Evolutionary conservation across 2,113 vertebrate genomes (phyloP).

Genomic region (Sialia sialis): DNA sequence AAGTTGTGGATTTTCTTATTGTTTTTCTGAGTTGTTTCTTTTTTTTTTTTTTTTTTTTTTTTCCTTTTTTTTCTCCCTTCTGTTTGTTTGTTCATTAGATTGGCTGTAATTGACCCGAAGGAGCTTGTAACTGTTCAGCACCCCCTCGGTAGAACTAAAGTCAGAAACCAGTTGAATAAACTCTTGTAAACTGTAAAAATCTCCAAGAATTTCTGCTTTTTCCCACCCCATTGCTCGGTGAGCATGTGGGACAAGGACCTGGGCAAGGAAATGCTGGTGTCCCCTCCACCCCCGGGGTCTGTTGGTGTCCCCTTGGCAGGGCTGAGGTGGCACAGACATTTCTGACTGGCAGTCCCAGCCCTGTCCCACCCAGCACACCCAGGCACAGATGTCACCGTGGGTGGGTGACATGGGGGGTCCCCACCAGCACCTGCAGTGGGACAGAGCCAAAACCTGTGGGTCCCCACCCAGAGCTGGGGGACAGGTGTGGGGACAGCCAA

Average conservation of each 20-base stretch:
- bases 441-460: not conserved
- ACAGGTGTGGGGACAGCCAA: not conserved
- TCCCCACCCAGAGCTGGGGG: accelerated
- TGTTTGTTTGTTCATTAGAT: constrained; percentile 71
- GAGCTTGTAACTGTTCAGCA: constrained; percentile 89
- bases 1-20: constrained; percentile 90
- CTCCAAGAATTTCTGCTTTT: not conserved
- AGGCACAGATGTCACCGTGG: not conserved
- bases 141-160: constrained; percentile 88
- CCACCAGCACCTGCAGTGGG: not conserved
- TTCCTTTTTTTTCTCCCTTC: accelerated
- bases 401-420: not conserved
- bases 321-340: accelerated
- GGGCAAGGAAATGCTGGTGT: not conserved
- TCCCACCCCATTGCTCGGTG: accelerated
- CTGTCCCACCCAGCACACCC: not conserved
- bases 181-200: constrained; percentile 76
- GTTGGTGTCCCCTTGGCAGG: not conserved
- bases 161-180: constrained; percentile 92
- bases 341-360: accelerated
- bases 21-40: constrained; percentile 62
- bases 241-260: not conserved
- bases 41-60: not conserved
- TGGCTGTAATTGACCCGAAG: constrained; percentile 81
- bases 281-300: not conserved